Conservation (phyloP, 2,888 invertebrate species). For the Halictus quadricinctus region DNA sequence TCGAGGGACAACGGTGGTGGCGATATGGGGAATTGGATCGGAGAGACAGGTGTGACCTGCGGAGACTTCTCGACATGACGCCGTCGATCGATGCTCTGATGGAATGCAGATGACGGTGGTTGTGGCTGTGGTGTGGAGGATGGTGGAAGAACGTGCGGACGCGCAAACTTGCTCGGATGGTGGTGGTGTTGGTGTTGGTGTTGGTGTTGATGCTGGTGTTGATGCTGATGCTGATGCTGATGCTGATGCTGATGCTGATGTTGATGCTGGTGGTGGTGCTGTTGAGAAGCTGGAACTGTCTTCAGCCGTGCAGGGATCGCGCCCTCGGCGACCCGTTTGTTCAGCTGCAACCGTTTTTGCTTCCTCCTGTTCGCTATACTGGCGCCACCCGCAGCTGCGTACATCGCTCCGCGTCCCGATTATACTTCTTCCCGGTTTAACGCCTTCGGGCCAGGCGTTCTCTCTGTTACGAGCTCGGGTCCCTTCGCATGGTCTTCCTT, state of each 20-base stretch:
- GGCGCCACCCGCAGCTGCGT: slow-evolving; percentile 95
- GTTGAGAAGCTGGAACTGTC: slow-evolving; percentile 62
- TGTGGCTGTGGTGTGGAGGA: slow-evolving; percentile 68
- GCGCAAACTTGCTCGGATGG: slow-evolving; percentile 70
- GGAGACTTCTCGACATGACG: slow-evolving; percentile 69
- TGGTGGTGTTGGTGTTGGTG: slow-evolving; percentile 65
- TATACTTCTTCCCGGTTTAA: slow-evolving; percentile 66
- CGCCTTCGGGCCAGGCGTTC: slow-evolving; percentile 69
- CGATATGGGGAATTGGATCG: slow-evolving; percentile 83
- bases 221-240: slow-evolving; percentile 26
- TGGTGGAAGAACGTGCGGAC: slow-evolving; percentile 69
- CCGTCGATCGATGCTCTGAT: slow-evolving; percentile 70
- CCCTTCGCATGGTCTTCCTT: slow-evolving; percentile 60
- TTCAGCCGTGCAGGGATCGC: slow-evolving; percentile 61
- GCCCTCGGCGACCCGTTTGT: slow-evolving; percentile 74
- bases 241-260: slow-evolving; percentile 19
- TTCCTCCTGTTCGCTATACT: slow-evolving; percentile 90
- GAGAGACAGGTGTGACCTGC: slow-evolving; percentile 80
- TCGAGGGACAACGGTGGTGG: slow-evolving; percentile 86
- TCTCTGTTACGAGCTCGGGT: slow-evolving; percentile 64
- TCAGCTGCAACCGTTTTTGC: slow-evolving; percentile 84
- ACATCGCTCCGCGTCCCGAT: slow-evolving; percentile 84
- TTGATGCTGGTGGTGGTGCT: slow-evolving; percentile 67
- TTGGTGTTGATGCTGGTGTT: slow-evolving; percentile 34
- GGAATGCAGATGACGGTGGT: slow-evolving; percentile 78